Conservation (phyloP, 2,797 vertebrate species). For the Zalophus californianus region DNA sequence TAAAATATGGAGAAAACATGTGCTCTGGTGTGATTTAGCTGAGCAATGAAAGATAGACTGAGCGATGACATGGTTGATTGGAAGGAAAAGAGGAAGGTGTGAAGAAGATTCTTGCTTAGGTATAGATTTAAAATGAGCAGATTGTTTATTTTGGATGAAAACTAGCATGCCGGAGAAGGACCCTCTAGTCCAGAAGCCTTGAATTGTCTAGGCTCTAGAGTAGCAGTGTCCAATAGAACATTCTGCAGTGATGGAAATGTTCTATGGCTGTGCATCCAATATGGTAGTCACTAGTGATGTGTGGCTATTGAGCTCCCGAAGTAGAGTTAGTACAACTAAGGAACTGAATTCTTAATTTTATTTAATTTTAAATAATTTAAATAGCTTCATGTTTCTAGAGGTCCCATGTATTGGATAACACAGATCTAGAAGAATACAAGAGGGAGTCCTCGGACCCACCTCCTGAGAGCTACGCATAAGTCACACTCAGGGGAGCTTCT, state of each 20-base stretch:
- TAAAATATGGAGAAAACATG: background rate
- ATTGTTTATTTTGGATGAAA: background rate
- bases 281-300: background rate
- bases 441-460: background rate
- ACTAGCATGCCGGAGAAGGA: background rate
- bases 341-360: background rate
- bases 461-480: background rate
- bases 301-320: background rate
- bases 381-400: background rate
- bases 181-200: background rate
- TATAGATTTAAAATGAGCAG: background rate
- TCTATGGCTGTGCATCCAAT: background rate
- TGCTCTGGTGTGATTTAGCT: background rate
- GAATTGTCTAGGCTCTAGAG: background rate
- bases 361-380: constrained; percentile 2
- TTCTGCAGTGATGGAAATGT: background rate
- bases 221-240: background rate
- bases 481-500: background rate
- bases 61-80: background rate
- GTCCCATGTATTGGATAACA: background rate
- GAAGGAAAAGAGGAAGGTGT: background rate
- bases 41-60: background rate
- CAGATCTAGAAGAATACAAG: background rate
- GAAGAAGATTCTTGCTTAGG: background rate
- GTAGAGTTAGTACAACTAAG: background rate